Conservation (phyloP, 2,113 vertebrate species). For the Coptodon bakossiorum region DNA sequence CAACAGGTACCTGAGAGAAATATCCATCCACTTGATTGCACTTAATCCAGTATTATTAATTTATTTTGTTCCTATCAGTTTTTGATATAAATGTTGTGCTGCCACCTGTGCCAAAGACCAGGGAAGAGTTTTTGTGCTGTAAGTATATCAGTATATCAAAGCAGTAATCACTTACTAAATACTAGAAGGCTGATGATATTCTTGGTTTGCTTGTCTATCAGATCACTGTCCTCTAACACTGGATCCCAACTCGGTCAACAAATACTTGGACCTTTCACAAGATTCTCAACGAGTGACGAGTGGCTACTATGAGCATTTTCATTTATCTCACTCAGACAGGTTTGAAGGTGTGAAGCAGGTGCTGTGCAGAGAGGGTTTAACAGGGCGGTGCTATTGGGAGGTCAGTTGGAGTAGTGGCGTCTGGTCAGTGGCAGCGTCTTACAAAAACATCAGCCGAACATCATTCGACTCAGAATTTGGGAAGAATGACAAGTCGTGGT, state of each 20-base stretch:
- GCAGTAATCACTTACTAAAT: background rate
- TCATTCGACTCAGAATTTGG: fast-evolving
- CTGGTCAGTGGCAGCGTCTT: background rate
- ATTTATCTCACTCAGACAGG: background rate
- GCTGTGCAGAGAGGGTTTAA: slow-evolving; percentile 7
- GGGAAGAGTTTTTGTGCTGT: background rate
- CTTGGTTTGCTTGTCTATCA: background rate
- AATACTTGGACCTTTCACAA: background rate
- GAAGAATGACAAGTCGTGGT: background rate
- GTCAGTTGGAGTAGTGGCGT: background rate
- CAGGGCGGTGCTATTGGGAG: slow-evolving; percentile 2
- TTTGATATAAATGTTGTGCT: background rate
- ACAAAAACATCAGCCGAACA: background rate
- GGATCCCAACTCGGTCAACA: background rate
- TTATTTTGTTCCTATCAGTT: background rate
- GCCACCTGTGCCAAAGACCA: slow-evolving; percentile 5
- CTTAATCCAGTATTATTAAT: background rate
- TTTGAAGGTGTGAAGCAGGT: background rate
- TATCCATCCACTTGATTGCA: background rate
- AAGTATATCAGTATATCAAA: background rate
- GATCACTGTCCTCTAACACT: background rate
- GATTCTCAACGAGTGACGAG: background rate
- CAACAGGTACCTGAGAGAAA: background rate
- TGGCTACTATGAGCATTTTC: fast-evolving
- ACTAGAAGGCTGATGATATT: background rate